These are phyloP conservation scores for Boloria euphrosyne DNA, from an alignment of 2,888 invertebrate genomes.

Conservation along the genomic window DNA sequence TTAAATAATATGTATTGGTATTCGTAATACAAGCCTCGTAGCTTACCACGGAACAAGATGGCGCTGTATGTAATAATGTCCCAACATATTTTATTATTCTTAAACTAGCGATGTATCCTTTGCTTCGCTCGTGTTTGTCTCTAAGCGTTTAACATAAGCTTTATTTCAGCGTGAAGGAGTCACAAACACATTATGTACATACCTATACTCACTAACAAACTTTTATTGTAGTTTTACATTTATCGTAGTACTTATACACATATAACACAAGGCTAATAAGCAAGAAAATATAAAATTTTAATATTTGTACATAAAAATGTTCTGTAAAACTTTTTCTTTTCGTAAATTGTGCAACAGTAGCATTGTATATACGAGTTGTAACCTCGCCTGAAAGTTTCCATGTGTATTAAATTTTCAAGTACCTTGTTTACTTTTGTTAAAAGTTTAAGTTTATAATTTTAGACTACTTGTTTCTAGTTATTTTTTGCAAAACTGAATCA, in stretches of 20 bases:
- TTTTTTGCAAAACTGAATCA: background rate
- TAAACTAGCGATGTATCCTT: no score
- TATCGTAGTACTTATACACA: no score
- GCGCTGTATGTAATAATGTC: no score
- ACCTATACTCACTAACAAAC: background rate
- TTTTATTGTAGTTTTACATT: background rate
- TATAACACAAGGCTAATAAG: background rate
- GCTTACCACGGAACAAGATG: no score
- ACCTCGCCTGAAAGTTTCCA: conserved; percentile 12
- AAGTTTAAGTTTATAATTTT: conserved; percentile 6
- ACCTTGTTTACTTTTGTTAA: conserved; percentile 21
- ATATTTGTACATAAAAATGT: conserved; percentile 17
- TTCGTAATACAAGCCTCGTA: background rate
- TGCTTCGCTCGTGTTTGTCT: no score
- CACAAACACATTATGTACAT: background rate
- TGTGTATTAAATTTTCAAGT: conserved; percentile 14
- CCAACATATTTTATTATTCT: no score
- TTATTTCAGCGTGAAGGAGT: no score
- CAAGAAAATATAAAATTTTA: background rate
- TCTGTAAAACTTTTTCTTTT: conserved; percentile 9
- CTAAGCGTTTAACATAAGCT: no score
- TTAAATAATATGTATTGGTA: no score
- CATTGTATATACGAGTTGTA: conserved; percentile 1
- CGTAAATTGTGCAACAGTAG: conserved; percentile 18
- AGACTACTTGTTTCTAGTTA: background rate